phyloP scores from a whole-genome alignment of 2,113 vertebrate species.

The Meles meles region DNA sequence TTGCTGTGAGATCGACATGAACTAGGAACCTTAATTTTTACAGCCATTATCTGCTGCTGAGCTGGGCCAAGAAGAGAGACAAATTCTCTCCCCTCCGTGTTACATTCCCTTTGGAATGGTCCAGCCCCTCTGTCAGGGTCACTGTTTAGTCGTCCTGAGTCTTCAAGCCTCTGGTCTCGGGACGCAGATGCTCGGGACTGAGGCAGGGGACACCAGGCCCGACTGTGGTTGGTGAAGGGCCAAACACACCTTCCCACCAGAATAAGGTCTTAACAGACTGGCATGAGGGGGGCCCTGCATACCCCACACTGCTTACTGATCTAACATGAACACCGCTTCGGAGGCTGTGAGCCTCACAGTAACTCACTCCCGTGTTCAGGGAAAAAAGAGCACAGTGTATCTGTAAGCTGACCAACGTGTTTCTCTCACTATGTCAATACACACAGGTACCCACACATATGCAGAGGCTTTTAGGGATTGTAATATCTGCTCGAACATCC shows the following conservation, averaged over 20 bases:
- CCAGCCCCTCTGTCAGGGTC: not conserved
- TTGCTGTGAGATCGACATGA: not conserved
- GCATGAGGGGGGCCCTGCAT: fast-evolving
- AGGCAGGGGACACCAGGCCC: fast-evolving
- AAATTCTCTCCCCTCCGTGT: fast-evolving
- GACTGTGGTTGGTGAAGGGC: fast-evolving
- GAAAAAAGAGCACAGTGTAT: fast-evolving
- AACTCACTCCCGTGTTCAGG: fast-evolving
- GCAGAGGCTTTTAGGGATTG: fast-evolving
- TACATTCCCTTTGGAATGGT: fast-evolving
- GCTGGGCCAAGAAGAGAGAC: not conserved
- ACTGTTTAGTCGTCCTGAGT: fast-evolving
- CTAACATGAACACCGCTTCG: not conserved
- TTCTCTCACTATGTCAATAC: fast-evolving
- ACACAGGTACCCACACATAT: fast-evolving
- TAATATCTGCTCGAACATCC: not conserved
- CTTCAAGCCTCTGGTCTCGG: fast-evolving
- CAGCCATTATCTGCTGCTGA: not conserved
- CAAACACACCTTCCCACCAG: fast-evolving
- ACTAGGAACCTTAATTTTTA: not conserved
- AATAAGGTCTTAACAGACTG: not conserved
- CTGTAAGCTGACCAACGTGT: fast-evolving
- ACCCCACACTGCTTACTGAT: fast-evolving
- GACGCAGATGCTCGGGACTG: fast-evolving
- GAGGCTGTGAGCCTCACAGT: fast-evolving